A percentile compares a stretch with the other conserved stretches of the same genome.
Conservation (phyloP, 2,888 invertebrate species). For the Priocnemis perturbator region DNA sequence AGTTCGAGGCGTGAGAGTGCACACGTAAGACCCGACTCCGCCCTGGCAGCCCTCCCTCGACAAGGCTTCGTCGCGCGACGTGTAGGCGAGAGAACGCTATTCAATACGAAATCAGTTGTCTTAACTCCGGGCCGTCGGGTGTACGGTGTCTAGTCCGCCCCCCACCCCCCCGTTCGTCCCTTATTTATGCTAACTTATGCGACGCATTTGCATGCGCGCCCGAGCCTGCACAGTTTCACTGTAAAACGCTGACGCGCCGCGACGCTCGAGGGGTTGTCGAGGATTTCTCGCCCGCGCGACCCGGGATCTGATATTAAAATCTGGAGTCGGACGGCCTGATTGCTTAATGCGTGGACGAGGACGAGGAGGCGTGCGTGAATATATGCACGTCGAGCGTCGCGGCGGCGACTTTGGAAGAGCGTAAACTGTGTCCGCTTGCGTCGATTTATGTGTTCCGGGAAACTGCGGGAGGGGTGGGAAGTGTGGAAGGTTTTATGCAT, state of each 20-base stretch:
- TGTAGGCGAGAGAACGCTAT: conserved; percentile 7
- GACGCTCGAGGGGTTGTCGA: not conserved
- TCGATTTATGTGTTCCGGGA: no score
- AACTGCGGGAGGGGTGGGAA: no score
- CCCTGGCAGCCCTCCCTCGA: no score
- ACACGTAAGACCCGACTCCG: not conserved
- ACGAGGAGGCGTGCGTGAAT: not conserved
- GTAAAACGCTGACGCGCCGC: conserved; percentile 27
- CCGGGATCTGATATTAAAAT: conserved; percentile 49
- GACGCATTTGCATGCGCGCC: conserved; percentile 46
- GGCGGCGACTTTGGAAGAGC: no score
- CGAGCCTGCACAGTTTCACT: conserved; percentile 18
- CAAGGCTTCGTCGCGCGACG: not conserved
- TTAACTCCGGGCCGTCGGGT: conserved; percentile 19
- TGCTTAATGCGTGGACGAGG: not conserved
- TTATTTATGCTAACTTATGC: conserved; percentile 59
- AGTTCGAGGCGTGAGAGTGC: not conserved
- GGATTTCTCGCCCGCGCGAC: conserved; percentile 9
- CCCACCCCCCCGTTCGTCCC: conserved; percentile 22
- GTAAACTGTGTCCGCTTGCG: no score
- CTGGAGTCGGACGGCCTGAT: not conserved
- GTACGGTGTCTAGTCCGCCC: conserved; percentile 2
- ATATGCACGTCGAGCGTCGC: no score
- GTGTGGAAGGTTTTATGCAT: no score
- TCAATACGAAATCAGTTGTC: conserved; percentile 40